Conservation (phyloP, 2,113 vertebrate species). For the Alethe castanea region DNA sequence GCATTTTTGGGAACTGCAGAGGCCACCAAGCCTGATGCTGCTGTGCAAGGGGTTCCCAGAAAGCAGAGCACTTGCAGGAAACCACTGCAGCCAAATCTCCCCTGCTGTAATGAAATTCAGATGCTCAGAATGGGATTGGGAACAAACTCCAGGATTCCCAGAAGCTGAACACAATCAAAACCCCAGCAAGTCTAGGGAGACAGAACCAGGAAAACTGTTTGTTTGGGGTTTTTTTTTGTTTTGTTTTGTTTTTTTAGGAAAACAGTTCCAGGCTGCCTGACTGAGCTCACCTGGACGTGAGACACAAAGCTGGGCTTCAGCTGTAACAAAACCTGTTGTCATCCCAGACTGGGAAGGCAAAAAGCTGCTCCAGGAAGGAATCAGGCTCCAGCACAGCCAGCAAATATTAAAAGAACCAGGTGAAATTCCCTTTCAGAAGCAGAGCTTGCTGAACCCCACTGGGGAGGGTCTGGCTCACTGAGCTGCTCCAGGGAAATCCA, state of each 20-base stretch:
- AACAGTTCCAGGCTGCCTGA: neutral
- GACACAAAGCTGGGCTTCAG: neutral
- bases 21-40: neutral
- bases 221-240: too few relatives aligned
- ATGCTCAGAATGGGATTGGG: neutral
- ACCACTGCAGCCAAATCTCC: neutral
- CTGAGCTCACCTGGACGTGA: neutral
- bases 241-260: neutral
- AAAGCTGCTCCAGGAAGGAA: neutral
- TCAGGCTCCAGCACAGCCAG: neutral
- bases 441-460: neutral
- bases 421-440: neutral
- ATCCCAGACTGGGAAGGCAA: neutral
- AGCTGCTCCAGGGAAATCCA: neutral
- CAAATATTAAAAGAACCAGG: neutral
- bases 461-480: fast-evolving
- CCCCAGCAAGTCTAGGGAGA: neutral
- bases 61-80: neutral
- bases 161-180: neutral
- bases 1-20: neutral
- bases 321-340: neutral
- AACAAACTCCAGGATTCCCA: neutral
- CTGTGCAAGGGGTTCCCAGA: constrained; percentile 17
- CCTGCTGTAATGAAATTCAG: constrained; percentile 36
- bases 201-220: neutral